phyloP scores from a whole-genome alignment of 37 sponge, comb jelly and placozoan genomes.

The Crambe crambe region DNA sequence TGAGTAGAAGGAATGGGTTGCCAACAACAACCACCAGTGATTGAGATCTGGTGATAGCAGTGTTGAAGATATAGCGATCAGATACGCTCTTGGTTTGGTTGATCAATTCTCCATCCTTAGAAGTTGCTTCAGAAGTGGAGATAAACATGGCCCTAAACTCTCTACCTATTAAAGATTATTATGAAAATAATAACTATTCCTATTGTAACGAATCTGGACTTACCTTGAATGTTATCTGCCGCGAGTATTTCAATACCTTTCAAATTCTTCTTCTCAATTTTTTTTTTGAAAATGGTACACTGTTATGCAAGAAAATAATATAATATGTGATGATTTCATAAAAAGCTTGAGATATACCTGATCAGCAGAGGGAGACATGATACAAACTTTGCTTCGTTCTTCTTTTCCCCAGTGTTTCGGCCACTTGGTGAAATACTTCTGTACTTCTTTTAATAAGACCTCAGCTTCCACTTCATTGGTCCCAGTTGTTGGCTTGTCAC shows the following conservation, averaged over 20 bases:
- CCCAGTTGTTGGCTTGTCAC: neutral
- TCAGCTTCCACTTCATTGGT: constrained; percentile 23
- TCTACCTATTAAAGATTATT: constrained; percentile 31
- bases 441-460: constrained; percentile 14
- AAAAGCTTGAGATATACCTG: constrained; percentile 34
- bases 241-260: constrained; percentile 24
- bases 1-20: constrained; percentile 65
- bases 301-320: constrained; percentile 23
- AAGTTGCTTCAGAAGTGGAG: constrained; percentile 48
- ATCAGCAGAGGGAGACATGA: constrained; percentile 48
- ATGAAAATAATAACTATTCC: constrained; percentile 1
- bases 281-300: constrained; percentile 4
- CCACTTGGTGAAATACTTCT: constrained; percentile 44
- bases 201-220: too few species aligned
- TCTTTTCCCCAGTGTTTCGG: constrained; percentile 44
- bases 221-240: constrained; percentile 54
- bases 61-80: constrained; percentile 67
- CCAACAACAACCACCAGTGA: constrained; percentile 75
- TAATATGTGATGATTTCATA: neutral
- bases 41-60: constrained; percentile 65
- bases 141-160: constrained; percentile 69
- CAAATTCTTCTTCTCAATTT: neutral
- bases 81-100: constrained; percentile 62
- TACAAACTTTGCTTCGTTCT: constrained; percentile 32
- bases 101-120: neutral